A percentile compares a stretch with the other conserved stretches of the same genome.
Conservation (phyloP, 2,113 vertebrate genomes). For the Nothoprocta perdicaria region DNA sequence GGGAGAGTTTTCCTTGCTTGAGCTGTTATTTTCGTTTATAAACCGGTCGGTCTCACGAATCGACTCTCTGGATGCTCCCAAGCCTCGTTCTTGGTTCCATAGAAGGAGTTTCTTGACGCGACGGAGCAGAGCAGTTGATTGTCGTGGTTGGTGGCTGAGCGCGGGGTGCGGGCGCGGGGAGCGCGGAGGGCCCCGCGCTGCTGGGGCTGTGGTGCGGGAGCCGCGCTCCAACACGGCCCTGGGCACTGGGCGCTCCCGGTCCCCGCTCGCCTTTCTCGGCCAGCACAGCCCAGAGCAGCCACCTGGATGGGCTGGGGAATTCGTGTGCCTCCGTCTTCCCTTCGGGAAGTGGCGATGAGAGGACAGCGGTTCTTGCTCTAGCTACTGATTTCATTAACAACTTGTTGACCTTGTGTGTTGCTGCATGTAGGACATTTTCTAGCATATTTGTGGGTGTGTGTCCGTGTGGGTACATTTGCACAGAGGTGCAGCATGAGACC, state of each 20-base stretch:
- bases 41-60: background rate
- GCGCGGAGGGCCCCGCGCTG: rapidly evolving
- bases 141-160: rapidly evolving
- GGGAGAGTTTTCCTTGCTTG: conserved; percentile 1
- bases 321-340: background rate
- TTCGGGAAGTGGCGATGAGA: background rate
- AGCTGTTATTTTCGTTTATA: conserved; percentile 11
- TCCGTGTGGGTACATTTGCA: rapidly evolving
- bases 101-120: rapidly evolving
- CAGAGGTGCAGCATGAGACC: background rate
- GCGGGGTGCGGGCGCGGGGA: background rate
- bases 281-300: background rate
- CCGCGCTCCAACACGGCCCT: no score
- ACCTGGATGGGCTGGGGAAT: background rate
- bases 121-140: background rate
- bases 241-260: no score
- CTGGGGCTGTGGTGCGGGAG: background rate
- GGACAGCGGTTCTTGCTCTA: background rate
- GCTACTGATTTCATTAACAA: conserved; percentile 12
- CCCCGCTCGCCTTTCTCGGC: background rate
- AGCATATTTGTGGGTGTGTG: background rate
- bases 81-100: background rate
- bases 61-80: background rate
- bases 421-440: background rate
- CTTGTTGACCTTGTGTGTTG: conserved; percentile 31